Base-by-base conservation (phyloP, 2,888 invertebrate species). In the Ectemnius lituratus region DNA sequence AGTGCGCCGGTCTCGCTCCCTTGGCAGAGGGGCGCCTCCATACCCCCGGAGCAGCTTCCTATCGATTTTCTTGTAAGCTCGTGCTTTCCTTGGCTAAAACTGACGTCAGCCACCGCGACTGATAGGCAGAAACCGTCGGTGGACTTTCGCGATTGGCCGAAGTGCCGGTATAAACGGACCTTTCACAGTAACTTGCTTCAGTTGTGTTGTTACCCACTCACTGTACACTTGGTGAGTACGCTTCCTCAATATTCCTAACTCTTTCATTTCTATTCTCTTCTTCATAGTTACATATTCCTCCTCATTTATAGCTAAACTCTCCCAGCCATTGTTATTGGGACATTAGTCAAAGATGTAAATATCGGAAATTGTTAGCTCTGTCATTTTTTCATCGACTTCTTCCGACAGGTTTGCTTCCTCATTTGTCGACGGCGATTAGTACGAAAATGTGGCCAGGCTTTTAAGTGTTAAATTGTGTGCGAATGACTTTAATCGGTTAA, bases 201-300 rank as follows among this genome's bases (percentile, higher is more conserved):
- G 88, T 88, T 87, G 87, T 88, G 86, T 88, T 86, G 84, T 88
- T 88, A 83, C 82, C 74, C 84, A 86, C 84, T 84, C 84, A 86
- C 88, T 84, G 88, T 84, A 87, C 83, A 86, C 88, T 88, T 88
- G 88, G 88, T 88, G 85, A 88, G 88, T 88, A 79, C 23, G 16
- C n/a, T 20, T 23, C 13, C 16, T 52, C 0, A 52, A 16, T 13
- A 5, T 14, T 52, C 8, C n/a, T n/a, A 52, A 52, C 14, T 16
- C 11, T 52, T 52, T 16, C 52, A 14, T 16, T 52, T 1, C 4
- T 52, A 52, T 52, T 52, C 52, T 52, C 14, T 1, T 6, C 6
- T 52, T 52, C 14, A 52, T 52, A 37, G 0, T 37, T 8, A 6
- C 37, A 37, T 37, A 8, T 37, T 37, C 8, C 37, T 37, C 37